These are phyloP conservation scores for Thryonomys swinderianus DNA, from an alignment of 2,113 vertebrate species.

Conservation along the genomic window DNA sequence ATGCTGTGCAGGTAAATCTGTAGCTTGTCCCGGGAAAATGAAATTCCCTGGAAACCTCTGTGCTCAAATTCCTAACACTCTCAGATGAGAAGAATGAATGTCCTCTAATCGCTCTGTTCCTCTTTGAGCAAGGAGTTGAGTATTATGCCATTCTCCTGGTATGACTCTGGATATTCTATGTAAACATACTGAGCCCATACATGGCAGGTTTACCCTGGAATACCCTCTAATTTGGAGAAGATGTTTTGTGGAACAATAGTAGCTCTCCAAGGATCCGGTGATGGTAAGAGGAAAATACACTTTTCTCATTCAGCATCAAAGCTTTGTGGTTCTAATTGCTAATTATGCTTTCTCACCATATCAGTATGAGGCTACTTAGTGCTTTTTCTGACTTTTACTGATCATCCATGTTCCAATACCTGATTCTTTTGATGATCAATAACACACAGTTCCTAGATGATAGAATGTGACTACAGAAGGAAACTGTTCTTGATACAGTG, in stretches of 20 bases:
- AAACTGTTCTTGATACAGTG: neutral
- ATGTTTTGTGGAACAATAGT: neutral
- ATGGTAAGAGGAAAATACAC: neutral
- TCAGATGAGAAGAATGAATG: neutral
- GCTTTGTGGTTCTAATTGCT: neutral
- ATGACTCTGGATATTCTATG: neutral
- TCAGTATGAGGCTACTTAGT: neutral
- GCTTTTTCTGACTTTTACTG: neutral
- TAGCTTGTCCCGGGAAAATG: neutral
- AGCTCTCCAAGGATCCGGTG: neutral
- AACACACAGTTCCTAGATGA: constrained; percentile 14
- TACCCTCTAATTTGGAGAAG: constrained; percentile 17
- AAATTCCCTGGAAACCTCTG: constrained; percentile 34
- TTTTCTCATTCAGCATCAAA: constrained; percentile 32
- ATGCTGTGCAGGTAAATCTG: neutral
- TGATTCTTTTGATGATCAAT: neutral
- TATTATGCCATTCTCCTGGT: neutral
- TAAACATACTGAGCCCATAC: neutral
- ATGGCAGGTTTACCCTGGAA: neutral
- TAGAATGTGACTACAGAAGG: neutral
- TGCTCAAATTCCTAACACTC: constrained; percentile 1
- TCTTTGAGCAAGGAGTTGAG: neutral
- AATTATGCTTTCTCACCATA: neutral
- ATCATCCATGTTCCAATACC: neutral
- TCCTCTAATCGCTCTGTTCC: neutral